These are phyloP conservation scores for Drosophila histrio DNA, from an alignment of 2,888 invertebrate species.

Conservation along the genomic window DNA sequence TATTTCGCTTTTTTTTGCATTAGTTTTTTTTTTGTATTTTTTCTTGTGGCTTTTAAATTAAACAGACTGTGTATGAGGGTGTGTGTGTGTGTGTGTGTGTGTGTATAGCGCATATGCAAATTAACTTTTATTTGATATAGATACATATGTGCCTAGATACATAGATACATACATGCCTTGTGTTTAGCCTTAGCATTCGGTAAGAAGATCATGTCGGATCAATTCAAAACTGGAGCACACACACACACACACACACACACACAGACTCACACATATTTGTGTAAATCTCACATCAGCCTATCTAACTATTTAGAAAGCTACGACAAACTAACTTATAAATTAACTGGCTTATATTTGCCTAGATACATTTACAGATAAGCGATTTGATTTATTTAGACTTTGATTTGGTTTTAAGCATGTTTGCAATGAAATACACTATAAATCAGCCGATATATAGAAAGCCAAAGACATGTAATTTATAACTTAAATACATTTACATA, in stretches of 20 bases:
- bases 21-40: constrained; percentile 12
- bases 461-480: background rate
- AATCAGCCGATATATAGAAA: constrained; percentile 9
- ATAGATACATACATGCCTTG: constrained; percentile 4
- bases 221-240: constrained; percentile 31
- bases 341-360: constrained; percentile 8
- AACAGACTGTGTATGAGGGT: constrained; percentile 18
- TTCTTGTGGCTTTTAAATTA: constrained; percentile 45
- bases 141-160: background rate
- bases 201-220: constrained; percentile 35
- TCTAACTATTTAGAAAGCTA: constrained; percentile 48
- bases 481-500: background rate
- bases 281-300: constrained; percentile 27
- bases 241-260: background rate
- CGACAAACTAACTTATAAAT: constrained; percentile 33
- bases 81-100: background rate
- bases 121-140: constrained; percentile 36
- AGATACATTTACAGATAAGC: constrained; percentile 25
- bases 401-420: constrained; percentile 1
- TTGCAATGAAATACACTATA: constrained; percentile 8
- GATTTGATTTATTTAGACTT: constrained; percentile 17
- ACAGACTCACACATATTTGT: background rate
- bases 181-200: constrained; percentile 12
- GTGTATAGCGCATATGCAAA: constrained; percentile 35
- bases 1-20: constrained; percentile 13